Evolutionary conservation across 2,113 vertebrate species (phyloP), one percentile per base, ranked within the genome.

Genomic region (Leptobrachium leishanense): DNA sequence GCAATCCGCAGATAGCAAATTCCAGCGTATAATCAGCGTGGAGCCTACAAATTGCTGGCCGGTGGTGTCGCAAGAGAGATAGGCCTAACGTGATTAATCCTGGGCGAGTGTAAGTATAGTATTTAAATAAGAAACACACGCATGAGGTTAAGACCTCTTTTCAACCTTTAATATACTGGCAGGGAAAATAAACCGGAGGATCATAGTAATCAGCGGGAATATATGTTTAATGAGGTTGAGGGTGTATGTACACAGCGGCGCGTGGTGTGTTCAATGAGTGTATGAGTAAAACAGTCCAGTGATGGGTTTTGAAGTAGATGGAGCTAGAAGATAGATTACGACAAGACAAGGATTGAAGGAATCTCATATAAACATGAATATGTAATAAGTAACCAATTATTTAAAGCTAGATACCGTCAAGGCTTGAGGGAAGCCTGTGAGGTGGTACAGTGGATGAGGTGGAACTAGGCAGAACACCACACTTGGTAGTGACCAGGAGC

Each of bases 101-200:
- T n/a, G 15, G 4, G 43, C 15, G 10, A 46, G 43, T 70, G 44
- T 50, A 43, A 70, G 44, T 70, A 41, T 15, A 50, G 68, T 46
- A 44, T 46, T 70, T 68, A 68, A 70, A 41, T 70, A 20, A 13
- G 43, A 15, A 70, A 70, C 46, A 70, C 43, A 46, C 50, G 43
- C 20, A 31, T 70, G 50, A 50, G 68, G 68, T 70, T 15, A 70
- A 8, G 68, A 70, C 68, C 68, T 50, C 44, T 70, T 44, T 69
- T 70, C 50, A 15, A 70, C 43, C 8, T 43, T 46, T 70, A 70
- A 70, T 70, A 41, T 50, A 70, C 43, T 42, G 15, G 66, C 66
- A 70, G 13, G 55, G 13, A 59, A 59, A 59, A 59, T 13, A 59
- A 7, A 5, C 6, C 15, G 11, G 66, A 70, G 15, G 39, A 70